Evolutionary conservation across 30 jellyfish, hydroid and myxozoan genomes (phyloP).

Genomic region (Nemopilema nomurai): DNA sequence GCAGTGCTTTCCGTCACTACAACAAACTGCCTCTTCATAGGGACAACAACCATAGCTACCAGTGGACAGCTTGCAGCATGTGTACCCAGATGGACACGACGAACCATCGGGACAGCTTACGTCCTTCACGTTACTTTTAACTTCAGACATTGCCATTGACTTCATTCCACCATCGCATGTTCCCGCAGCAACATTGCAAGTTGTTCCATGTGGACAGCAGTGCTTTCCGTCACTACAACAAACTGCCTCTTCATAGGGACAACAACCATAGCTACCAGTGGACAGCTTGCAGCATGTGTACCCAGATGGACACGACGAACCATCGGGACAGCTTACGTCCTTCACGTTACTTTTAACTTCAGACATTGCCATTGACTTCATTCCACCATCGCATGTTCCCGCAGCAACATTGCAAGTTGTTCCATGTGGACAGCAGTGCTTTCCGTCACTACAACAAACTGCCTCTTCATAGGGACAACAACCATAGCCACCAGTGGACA

Average conservation of each 20-base stretch:
- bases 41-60: conserved; percentile 72
- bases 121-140: background rate
- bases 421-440: conserved; percentile 74
- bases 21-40: conserved; percentile 56
- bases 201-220: conserved; percentile 66
- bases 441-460: conserved; percentile 63
- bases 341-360: conserved; percentile 25
- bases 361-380: background rate
- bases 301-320: conserved; percentile 44
- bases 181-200: too few species aligned
- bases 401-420: conserved; percentile 27
- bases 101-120: conserved; percentile 24
- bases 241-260: conserved; percentile 51
- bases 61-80: conserved; percentile 50
- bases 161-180: too few species aligned
- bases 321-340: conserved; percentile 3
- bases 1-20: conserved; percentile 65
- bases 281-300: conserved; percentile 47
- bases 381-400: conserved; percentile 21
- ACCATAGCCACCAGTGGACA: conserved; percentile 54
- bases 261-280: conserved; percentile 55
- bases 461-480: conserved; percentile 61
- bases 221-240: conserved; percentile 63
- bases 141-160: background rate
- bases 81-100: conserved; percentile 59